Conservation (phyloP, 2,113 vertebrate species). For the Neotoma lepida region DNA sequence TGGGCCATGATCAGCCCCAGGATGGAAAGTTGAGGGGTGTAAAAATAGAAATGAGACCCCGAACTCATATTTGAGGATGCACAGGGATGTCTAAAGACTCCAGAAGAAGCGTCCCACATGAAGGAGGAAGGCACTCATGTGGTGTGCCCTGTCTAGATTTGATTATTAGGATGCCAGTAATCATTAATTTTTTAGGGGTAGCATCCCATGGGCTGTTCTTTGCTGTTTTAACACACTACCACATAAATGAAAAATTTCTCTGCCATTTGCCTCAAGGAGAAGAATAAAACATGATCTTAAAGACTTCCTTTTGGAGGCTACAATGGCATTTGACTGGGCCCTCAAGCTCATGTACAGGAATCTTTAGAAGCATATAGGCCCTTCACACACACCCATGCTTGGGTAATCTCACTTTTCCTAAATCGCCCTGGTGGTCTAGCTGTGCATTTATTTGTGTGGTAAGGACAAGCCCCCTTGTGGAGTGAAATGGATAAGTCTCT, state of each 20-base stretch:
- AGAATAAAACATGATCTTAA: slow-evolving; percentile 33
- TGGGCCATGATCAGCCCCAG: not conserved
- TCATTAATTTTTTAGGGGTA: slow-evolving; percentile 55
- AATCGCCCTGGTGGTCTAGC: not conserved
- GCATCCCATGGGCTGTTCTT: not conserved
- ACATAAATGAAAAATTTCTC: slow-evolving; percentile 67
- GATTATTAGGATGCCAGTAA: slow-evolving; percentile 61
- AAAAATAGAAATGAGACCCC: not conserved
- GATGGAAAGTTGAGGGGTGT: not conserved
- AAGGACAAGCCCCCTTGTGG: not conserved
- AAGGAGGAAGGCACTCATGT: slow-evolving; percentile 17
- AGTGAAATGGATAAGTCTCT: not conserved
- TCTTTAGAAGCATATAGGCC: slow-evolving; percentile 37
- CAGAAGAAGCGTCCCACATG: slow-evolving; percentile 48
- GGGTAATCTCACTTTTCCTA: slow-evolving; percentile 1
- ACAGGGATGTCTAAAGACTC: slow-evolving; percentile 65
- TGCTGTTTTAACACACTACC: slow-evolving; percentile 23
- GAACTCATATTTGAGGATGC: slow-evolving; percentile 41
- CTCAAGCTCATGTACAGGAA: slow-evolving; percentile 39
- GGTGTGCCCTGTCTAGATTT: slow-evolving; percentile 65
- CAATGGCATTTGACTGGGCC: slow-evolving; percentile 56
- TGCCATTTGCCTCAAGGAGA: slow-evolving; percentile 50
- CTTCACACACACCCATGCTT: not conserved
- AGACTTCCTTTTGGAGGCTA: slow-evolving; percentile 56
- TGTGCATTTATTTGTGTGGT: not conserved